Conservation (phyloP, 2,113 vertebrate species). For the Sitta europaea region DNA sequence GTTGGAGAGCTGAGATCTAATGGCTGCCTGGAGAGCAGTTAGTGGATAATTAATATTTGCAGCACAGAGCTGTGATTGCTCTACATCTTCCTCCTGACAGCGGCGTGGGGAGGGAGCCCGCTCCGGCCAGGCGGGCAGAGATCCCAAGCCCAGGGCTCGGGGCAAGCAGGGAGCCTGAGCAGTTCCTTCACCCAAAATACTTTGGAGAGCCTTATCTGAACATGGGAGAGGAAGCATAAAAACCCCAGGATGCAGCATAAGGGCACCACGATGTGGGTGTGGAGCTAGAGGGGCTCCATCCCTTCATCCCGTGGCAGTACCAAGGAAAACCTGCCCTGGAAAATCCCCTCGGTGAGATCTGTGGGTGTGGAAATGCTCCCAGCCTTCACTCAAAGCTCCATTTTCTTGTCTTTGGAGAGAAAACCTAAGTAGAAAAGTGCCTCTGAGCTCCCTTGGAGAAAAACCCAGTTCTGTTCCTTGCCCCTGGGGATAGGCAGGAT, state of each 20-base stretch:
- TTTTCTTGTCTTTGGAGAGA: not conserved
- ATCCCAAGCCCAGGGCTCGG: not conserved
- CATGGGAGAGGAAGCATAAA: rapidly evolving
- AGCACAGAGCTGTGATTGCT: constrained; percentile 69
- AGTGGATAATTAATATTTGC: constrained; percentile 81
- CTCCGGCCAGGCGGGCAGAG: not conserved
- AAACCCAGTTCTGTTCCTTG: rapidly evolving
- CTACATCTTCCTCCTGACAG: constrained; percentile 65
- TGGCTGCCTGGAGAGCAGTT: constrained; percentile 78
- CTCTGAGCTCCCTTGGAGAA: not conserved
- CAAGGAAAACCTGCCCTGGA: not conserved
- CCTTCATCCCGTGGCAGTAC: not conserved
- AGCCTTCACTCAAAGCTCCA: rapidly evolving
- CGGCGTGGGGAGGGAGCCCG: not conserved
- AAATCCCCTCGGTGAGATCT: rapidly evolving
- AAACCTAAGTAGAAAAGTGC: not conserved
- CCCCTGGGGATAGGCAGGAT: not conserved
- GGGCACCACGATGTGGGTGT: rapidly evolving
- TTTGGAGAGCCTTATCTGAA: rapidly evolving
- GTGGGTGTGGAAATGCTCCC: not conserved
- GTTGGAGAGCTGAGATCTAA: constrained; percentile 64
- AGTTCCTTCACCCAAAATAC: not conserved
- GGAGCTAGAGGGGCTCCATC: rapidly evolving
- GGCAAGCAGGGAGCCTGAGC: rapidly evolving
- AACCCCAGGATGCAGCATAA: not conserved